Percentiles rank a stretch among this genome's conserved stretches.
Conservation (phyloP, 2,797 vertebrate genomes). For the Hyperoplus immaculatus region DNA sequence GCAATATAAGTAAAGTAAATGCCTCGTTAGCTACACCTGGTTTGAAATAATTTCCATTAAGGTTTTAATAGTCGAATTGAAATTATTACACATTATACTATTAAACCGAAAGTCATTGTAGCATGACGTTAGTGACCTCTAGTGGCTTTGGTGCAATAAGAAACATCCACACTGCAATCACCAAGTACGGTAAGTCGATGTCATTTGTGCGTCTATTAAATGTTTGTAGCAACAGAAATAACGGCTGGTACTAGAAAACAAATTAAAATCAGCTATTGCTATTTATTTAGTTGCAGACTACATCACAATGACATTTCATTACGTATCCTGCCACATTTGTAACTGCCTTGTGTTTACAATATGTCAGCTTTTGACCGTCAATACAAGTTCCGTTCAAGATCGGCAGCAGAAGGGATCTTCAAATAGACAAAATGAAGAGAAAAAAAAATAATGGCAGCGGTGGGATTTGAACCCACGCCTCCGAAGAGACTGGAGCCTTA, state of each 20-base stretch:
- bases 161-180: neutral
- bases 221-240: neutral
- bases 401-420: neutral
- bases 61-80: neutral
- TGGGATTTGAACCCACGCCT: constrained; percentile 89
- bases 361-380: neutral
- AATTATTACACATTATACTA: too few species aligned
- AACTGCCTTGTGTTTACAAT: neutral
- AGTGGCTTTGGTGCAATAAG: neutral
- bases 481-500: constrained; percentile 90
- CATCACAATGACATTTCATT: too few species aligned
- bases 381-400: neutral
- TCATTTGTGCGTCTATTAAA: neutral
- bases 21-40: neutral
- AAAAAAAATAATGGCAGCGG: constrained; percentile 56
- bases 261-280: neutral
- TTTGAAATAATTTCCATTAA: neutral
- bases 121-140: constrained; percentile 16
- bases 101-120: neutral
- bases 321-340: neutral
- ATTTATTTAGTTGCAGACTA: neutral
- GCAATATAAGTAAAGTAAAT: too few species aligned
- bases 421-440: neutral
- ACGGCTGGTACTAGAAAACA: accelerated
- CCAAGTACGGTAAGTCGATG: neutral